Evolutionary conservation across 1,140 invertebrate species (phyloP).

Genomic region (Watersipora subatra): DNA sequence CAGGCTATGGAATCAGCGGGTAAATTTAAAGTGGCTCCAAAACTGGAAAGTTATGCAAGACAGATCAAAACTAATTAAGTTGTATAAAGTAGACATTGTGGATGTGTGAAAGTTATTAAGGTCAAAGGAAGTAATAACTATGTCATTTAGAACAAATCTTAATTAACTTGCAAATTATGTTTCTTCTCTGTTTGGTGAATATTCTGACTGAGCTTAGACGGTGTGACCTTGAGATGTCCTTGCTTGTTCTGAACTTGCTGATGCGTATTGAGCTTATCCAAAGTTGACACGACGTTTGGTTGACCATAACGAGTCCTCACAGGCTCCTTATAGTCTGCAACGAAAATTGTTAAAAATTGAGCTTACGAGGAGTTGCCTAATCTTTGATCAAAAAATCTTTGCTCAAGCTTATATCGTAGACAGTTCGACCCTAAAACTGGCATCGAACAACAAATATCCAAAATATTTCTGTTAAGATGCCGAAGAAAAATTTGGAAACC

Average conservation of each 20-base stretch:
- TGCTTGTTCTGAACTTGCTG: background rate
- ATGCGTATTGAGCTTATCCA: constrained; percentile 4
- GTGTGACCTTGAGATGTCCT: constrained; percentile 3
- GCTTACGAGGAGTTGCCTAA: background rate
- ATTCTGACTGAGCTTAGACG: background rate
- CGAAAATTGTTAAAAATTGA: background rate
- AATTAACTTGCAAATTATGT: background rate
- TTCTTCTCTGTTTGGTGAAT: too few relatives aligned
- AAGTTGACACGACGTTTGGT: background rate
- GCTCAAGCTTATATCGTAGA: too few relatives aligned
- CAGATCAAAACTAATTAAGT: background rate
- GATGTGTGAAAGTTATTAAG: background rate
- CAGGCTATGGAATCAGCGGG: background rate
- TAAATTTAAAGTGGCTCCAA: background rate
- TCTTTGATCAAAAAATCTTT: background rate
- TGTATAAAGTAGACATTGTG: background rate
- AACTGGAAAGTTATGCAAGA: background rate
- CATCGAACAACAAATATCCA: too few relatives aligned
- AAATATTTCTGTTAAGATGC: too few relatives aligned
- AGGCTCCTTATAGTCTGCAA: constrained; percentile 1
- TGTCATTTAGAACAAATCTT: background rate
- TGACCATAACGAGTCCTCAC: background rate
- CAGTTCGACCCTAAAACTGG: too few relatives aligned
- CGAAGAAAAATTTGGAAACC: too few relatives aligned
- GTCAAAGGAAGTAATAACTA: background rate